A percentile compares a stretch with the other conserved stretches of the same genome.
These are phyloP conservation scores for chimpanzee (Pan troglodytes) DNA, from an alignment of 2,113 vertebrate genomes.

Conservation along the genomic window DNA sequence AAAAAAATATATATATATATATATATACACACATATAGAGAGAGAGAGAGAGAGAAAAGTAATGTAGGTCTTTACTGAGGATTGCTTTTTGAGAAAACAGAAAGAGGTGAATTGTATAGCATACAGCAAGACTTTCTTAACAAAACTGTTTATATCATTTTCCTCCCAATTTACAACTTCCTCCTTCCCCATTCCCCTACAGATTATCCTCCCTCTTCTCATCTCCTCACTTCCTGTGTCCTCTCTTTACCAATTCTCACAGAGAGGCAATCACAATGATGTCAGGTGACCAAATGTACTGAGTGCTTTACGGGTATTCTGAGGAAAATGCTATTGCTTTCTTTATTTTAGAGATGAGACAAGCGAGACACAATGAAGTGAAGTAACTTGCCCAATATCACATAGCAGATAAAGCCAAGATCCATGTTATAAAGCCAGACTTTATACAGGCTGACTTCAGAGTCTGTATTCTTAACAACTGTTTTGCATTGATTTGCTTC, in stretches of 20 bases:
- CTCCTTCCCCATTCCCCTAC: neutral
- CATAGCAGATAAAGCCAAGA: neutral
- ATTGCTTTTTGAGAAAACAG: neutral
- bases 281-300: neutral
- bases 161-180: neutral
- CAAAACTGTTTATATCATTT: neutral
- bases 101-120: neutral
- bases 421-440: neutral
- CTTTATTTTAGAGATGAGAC: conserved; percentile 22
- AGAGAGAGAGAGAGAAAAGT: neutral
- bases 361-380: neutral
- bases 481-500: conserved; percentile 12
- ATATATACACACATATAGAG: neutral
- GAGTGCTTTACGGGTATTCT: neutral
- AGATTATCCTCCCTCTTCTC: neutral
- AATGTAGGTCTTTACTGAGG: neutral
- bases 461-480: neutral
- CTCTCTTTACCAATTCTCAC: neutral
- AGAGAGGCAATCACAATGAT: neutral
- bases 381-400: neutral
- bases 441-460: neutral
- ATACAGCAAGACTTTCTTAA: neutral
- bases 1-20: neutral
- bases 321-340: neutral
- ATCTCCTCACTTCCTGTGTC: neutral